These are phyloP conservation scores for Meloidogyne floridensis DNA, from an alignment of 1,140 invertebrate genomes.

Conservation along the genomic window DNA sequence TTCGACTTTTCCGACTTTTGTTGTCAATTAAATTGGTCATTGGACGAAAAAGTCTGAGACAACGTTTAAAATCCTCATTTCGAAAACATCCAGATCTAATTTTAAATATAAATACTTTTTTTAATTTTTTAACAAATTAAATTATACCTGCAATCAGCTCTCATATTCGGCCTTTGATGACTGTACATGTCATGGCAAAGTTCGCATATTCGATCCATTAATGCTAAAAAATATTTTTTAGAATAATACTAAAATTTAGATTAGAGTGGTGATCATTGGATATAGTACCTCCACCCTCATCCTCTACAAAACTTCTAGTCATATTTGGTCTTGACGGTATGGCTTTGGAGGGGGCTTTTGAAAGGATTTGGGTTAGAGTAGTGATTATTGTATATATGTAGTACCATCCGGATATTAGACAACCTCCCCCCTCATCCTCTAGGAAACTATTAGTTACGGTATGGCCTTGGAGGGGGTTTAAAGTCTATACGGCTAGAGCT, in stretches of 20 bases:
- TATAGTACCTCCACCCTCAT: too few relatives aligned
- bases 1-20: not conserved
- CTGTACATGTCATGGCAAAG: slow-evolving; percentile 59
- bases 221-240: not conserved
- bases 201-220: slow-evolving; percentile 59
- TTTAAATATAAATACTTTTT: slow-evolving; percentile 1
- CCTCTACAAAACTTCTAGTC: too few relatives aligned
- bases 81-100: slow-evolving; percentile 56
- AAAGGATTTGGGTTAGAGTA: too few relatives aligned
- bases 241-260: too few relatives aligned
- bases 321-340: too few relatives aligned
- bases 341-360: too few relatives aligned
- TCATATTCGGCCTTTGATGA: slow-evolving; percentile 53
- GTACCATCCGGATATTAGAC: too few relatives aligned
- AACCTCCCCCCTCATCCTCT: too few relatives aligned
- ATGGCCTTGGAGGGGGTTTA: too few relatives aligned
- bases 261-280: too few relatives aligned
- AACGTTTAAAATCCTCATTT: slow-evolving; percentile 50
- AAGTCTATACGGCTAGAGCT: accelerated
- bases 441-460: too few relatives aligned
- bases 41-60: slow-evolving; percentile 48
- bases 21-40: not conserved
- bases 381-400: too few relatives aligned
- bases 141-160: slow-evolving; percentile 53
- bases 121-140: not conserved